phyloP scores from a whole-genome alignment of 2,888 invertebrate species.

The Mimumesa dahlbomi region DNA sequence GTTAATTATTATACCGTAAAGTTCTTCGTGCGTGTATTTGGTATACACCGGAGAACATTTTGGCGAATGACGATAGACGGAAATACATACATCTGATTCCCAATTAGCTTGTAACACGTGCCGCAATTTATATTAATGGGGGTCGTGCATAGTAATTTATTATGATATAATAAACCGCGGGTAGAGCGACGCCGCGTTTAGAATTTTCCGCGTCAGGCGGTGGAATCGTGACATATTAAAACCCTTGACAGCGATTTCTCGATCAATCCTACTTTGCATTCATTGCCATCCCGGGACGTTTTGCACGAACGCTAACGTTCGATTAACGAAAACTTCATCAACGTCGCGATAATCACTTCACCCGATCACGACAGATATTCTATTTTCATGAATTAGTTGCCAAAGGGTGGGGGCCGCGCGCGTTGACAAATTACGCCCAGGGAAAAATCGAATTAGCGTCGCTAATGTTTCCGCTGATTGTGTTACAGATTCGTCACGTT shows the following conservation, averaged over 20 bases:
- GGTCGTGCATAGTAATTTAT: too few species aligned
- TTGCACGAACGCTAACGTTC: constrained; percentile 22
- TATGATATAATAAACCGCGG: too few species aligned
- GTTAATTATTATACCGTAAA: too few species aligned
- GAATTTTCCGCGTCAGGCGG: too few species aligned
- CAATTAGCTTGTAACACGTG: too few species aligned
- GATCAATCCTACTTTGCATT: constrained; percentile 47
- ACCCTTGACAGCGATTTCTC: neutral
- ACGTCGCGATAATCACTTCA: constrained; percentile 56
- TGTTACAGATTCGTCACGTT: constrained; percentile 30
- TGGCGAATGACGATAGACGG: too few species aligned
- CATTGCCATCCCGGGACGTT: constrained; percentile 15
- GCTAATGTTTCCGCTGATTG: constrained; percentile 35
- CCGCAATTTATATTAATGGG: too few species aligned
- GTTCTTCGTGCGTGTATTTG: too few species aligned
- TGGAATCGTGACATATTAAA: neutral
- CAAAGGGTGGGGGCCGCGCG: too few species aligned
- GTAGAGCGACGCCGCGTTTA: too few species aligned
- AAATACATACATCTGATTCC: too few species aligned
- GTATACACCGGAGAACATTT: too few species aligned
- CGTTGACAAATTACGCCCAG: constrained; percentile 43
- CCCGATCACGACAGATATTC: constrained; percentile 58
- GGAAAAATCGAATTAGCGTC: constrained; percentile 48
- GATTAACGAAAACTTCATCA: constrained; percentile 62
- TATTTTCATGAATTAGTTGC: constrained; percentile 55